These are phyloP conservation scores for Coranthus polyacanthus DNA, from an alignment of 2,797 vertebrate species.

Conservation along the genomic window DNA sequence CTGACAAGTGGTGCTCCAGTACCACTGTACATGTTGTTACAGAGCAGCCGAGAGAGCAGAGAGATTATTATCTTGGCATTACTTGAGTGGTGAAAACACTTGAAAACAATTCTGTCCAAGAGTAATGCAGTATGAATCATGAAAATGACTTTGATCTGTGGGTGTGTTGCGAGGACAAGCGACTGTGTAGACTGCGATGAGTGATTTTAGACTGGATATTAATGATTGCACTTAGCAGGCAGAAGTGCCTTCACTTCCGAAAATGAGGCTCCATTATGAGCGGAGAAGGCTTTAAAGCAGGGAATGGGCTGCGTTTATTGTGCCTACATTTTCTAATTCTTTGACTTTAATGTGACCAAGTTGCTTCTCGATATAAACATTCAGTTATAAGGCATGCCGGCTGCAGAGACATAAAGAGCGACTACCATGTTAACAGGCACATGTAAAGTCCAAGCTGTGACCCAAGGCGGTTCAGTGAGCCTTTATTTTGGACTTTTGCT, in stretches of 20 bases:
- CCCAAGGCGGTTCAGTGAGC: slow-evolving; percentile 41
- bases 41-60: slow-evolving; percentile 57
- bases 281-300: slow-evolving; percentile 3
- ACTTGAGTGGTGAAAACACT: slow-evolving; percentile 67
- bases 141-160: slow-evolving; percentile 60
- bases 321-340: slow-evolving; percentile 2
- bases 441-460: slow-evolving; percentile 54
- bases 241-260: slow-evolving; percentile 42
- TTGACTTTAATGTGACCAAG: slow-evolving; percentile 1
- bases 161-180: slow-evolving; percentile 44
- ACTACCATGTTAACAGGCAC: slow-evolving; percentile 63
- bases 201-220: slow-evolving; percentile 59
- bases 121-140: slow-evolving; percentile 54
- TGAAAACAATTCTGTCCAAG: slow-evolving; percentile 60
- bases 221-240: slow-evolving; percentile 61
- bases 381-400: slow-evolving; percentile 29
- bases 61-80: slow-evolving; percentile 72
- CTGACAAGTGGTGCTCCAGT: slow-evolving; percentile 58
- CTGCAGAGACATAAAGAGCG: slow-evolving; percentile 22
- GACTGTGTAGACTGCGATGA: slow-evolving; percentile 36
- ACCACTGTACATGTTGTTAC: slow-evolving; percentile 68
- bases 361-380: slow-evolving; percentile 29
- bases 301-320: slow-evolving; percentile 4
- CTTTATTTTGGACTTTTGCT: slow-evolving; percentile 59
- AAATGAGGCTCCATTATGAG: slow-evolving; percentile 28